Evolutionary conservation across 2,888 invertebrate genomes (phyloP).

Genomic region (Nomada fucata): DNA sequence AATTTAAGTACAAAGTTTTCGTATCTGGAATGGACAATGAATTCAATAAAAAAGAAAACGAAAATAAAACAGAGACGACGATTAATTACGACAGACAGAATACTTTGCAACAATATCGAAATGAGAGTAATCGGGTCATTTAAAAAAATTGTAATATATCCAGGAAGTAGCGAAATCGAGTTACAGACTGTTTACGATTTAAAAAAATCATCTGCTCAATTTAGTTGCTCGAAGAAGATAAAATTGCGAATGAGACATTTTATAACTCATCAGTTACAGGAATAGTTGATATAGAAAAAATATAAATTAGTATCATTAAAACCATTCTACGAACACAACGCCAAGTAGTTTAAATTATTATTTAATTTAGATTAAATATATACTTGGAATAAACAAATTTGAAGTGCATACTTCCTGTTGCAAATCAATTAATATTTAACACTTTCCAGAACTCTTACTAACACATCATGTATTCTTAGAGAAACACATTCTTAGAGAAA

Average conservation of each 20-base stretch:
- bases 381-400: neutral
- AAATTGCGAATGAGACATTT: neutral
- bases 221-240: neutral
- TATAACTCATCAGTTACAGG: conserved; percentile 18
- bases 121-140: conserved; percentile 1
- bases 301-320: neutral
- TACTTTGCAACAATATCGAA: conserved; percentile 15
- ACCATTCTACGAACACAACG: too few species aligned
- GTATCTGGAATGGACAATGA: conserved; percentile 24
- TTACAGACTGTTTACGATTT: conserved; percentile 18
- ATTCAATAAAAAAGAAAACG: conserved; percentile 13
- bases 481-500: conserved; percentile 7
- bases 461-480: conserved; percentile 13
- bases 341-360: neutral
- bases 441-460: neutral
- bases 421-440: conserved; percentile 26
- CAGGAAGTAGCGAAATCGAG: conserved; percentile 8
- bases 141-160: conserved; percentile 19
- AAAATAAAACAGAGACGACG: neutral
- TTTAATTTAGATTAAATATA: neutral
- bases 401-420: conserved; percentile 19
- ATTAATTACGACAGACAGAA: conserved; percentile 23
- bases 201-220: neutral
- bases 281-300: neutral
- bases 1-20: conserved; percentile 20